Percentiles rank a stretch among this genome's conserved stretches.
phyloP scores from a whole-genome alignment of 1,140 invertebrate species.

The Papilio polyxenes region DNA sequence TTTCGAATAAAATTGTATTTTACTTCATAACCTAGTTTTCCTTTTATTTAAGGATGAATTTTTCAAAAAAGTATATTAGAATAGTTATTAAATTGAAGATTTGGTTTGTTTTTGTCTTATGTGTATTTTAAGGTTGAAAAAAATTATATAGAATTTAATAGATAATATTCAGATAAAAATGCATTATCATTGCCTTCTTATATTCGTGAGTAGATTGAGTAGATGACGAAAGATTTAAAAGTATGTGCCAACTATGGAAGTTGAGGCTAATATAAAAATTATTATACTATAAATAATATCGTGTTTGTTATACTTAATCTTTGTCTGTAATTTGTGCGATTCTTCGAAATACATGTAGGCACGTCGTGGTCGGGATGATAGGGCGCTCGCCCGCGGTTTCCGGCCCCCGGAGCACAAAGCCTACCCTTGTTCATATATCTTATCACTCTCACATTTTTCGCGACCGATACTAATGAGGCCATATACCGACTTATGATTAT shows the following conservation, averaged over 20 bases:
- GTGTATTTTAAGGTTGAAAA: no score
- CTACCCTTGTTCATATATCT: constrained; percentile 70
- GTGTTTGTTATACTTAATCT: constrained; percentile 13
- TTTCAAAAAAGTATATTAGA: no score
- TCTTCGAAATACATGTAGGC: constrained; percentile 47
- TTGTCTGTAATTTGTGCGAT: constrained; percentile 29
- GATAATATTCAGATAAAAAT: background rate
- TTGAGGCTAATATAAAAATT: background rate
- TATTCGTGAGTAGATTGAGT: background rate
- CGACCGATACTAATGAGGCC: constrained; percentile 65
- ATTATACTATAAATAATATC: background rate
- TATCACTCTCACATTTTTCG: constrained; percentile 73
- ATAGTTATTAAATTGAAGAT: background rate
- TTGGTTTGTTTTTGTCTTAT: background rate
- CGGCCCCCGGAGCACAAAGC: constrained; percentile 59
- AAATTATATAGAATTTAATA: no score
- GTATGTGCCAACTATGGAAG: background rate
- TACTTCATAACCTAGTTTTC: background rate
- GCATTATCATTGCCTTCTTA: background rate
- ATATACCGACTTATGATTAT: constrained; percentile 67
- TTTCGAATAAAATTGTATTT: constrained; percentile 35
- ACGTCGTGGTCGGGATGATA: constrained; percentile 45
- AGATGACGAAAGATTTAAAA: background rate
- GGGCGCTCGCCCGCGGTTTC: constrained; percentile 52
- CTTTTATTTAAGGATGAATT: background rate